Evolutionary conservation across 2,888 invertebrate species (phyloP), one percentile per base, ranked within the genome.

Genomic region (Gibbula magus): DNA sequence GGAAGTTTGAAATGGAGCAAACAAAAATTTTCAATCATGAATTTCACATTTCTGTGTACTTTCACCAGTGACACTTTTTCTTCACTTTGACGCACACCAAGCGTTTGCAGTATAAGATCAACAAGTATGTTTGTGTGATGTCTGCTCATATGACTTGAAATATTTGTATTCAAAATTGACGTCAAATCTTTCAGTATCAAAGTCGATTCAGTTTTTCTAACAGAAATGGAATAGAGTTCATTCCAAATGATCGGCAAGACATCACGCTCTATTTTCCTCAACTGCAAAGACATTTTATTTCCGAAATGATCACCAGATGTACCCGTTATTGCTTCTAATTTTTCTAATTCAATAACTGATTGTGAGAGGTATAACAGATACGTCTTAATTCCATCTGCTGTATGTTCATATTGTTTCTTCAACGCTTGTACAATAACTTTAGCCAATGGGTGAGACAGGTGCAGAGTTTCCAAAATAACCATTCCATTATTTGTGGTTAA

Each of bases 371-470:
- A 86, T 45, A 89, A 45, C 13, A 88, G 70, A 56, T 88, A 85
- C 0, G 85, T 83, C 79, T 89, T 89, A 53, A 83, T 79, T 4
- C 87, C 87, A 79, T 88, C 88, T n/a, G 83, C 79, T 73, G 83
- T 80, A 0, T 70, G 39, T 13, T 56, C 22, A 16, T 83, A 81
- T 61, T 84, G 84, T 51, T 77, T 81, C 10, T 78, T 29, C 0
- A 85, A 76, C 51, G 86, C 81, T 20, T 87, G 79, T 4, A 85
- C 77, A 0, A 90, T 83, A 52, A 87, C 52, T 56, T 79, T 82
- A 20, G 89, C 87, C 10, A 89, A 32, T 7, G 90, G 90, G 77
- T 90, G 89, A n/a, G 83, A 75, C 4, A 87, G 80, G 29, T 87
- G 83, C 0, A 90, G 81, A 54, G 86, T 78, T 20, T 87, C 84